A percentile compares a stretch with the other conserved stretches of the same genome.
Conservation (phyloP, 2,797 vertebrate species). For the Pseudomugil tenellus region DNA sequence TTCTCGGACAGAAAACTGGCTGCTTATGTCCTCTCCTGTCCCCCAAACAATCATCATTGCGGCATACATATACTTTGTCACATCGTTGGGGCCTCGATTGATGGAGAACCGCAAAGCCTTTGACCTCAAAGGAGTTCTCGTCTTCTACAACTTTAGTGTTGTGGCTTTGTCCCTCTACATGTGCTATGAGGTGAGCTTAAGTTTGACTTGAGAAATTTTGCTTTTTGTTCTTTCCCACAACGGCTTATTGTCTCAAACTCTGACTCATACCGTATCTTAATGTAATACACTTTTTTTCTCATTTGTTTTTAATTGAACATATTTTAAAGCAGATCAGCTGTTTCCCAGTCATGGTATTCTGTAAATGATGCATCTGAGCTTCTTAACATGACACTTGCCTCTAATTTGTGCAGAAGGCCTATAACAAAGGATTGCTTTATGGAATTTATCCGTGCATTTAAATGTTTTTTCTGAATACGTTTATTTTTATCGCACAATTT, state of each 20-base stretch:
- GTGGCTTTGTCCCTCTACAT: conserved; percentile 94
- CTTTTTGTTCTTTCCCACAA: background rate
- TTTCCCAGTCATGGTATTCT: conserved; percentile 2
- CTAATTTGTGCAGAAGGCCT: background rate
- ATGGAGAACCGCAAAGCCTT: conserved; percentile 97
- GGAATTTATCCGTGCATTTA: too few relatives aligned
- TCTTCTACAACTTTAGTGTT: conserved; percentile 90
- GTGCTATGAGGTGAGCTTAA: conserved; percentile 90
- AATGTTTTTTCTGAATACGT: background rate
- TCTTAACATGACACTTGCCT: background rate
- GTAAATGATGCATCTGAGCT: background rate
- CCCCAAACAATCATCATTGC: conserved; percentile 89
- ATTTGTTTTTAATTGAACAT: background rate
- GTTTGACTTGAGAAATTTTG: too few relatives aligned
- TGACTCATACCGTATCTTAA: too few relatives aligned
- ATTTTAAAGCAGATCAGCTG: conserved; percentile 36
- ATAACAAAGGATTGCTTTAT: background rate
- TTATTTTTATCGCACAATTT: background rate
- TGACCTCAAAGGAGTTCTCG: conserved; percentile 88
- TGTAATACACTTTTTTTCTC: too few relatives aligned
- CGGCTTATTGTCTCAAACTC: too few relatives aligned
- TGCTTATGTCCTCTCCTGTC: conserved; percentile 92
- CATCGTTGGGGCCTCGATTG: conserved; percentile 89
- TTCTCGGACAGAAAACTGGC: conserved; percentile 87
- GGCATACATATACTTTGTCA: conserved; percentile 92